phyloP scores from a whole-genome alignment of 2,113 vertebrate species.

The Polypterus bichir region DNA sequence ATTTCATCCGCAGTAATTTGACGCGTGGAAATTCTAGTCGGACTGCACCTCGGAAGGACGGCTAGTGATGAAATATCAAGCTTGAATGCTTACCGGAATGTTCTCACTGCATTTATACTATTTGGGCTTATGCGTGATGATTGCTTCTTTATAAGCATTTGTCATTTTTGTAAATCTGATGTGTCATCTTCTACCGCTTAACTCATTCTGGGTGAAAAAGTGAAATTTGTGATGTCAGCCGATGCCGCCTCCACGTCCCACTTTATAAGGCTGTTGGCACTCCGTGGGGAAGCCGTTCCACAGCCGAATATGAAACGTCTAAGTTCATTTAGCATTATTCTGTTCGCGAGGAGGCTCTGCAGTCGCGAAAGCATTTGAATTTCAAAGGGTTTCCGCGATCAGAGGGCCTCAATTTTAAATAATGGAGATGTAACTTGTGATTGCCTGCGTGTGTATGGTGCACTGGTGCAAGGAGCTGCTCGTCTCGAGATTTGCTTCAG shows the following conservation, averaged over 20 bases:
- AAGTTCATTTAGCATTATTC: slow-evolving; percentile 23
- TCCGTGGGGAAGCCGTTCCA: slow-evolving; percentile 16
- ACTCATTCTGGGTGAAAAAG: no score
- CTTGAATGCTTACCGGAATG: not conserved
- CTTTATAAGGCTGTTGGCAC: slow-evolving; percentile 21
- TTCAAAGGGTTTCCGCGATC: no score
- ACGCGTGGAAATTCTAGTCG: not conserved
- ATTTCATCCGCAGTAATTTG: slow-evolving; percentile 29
- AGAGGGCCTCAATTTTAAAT: no score
- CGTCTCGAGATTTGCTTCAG: no score
- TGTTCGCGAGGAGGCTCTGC: not conserved
- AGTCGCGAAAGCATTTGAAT: no score
- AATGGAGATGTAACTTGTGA: no score
- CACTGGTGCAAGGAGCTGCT: no score
- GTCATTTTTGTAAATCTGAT: slow-evolving; percentile 17
- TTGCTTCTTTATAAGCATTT: slow-evolving; percentile 20
- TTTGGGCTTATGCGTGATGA: slow-evolving; percentile 13
- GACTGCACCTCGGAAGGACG: not conserved
- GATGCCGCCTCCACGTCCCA: slow-evolving; percentile 20
- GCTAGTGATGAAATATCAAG: not conserved
- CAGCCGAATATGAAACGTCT: slow-evolving; percentile 27
- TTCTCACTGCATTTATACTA: not conserved
- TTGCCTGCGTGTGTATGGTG: no score
- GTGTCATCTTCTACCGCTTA: slow-evolving; percentile 13
- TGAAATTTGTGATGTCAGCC: slow-evolving; percentile 29